Conservation (phyloP, 2,113 vertebrate genomes). For the Piprites chloris region DNA sequence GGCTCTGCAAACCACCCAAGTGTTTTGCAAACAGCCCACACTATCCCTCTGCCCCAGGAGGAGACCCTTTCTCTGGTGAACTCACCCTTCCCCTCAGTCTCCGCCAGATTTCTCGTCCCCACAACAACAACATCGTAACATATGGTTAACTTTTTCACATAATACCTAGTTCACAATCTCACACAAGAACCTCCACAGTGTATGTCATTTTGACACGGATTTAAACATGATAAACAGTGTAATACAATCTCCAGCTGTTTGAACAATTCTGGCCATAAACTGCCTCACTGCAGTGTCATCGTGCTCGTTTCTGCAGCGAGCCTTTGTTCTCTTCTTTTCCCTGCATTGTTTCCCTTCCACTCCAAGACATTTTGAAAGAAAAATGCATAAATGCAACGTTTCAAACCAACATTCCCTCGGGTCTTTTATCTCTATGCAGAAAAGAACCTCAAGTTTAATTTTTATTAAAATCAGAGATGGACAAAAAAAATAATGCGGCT, state of each 20-base stretch:
- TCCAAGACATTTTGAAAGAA: background rate
- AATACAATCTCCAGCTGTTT: slow-evolving; percentile 62
- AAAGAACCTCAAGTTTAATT: background rate
- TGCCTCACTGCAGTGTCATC: slow-evolving; percentile 42
- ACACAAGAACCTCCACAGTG: slow-evolving; percentile 29
- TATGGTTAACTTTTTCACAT: slow-evolving; percentile 32
- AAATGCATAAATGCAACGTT: background rate
- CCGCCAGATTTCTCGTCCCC: slow-evolving; percentile 34
- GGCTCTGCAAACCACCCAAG: slow-evolving; percentile 1
- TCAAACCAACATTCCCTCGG: background rate
- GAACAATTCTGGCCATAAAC: slow-evolving; percentile 46
- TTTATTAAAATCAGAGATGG: background rate
- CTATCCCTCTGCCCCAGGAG: background rate
- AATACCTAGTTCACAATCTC: slow-evolving; percentile 44
- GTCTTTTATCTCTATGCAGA: background rate
- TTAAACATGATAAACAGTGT: slow-evolving; percentile 64
- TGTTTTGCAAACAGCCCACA: background rate
- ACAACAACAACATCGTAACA: slow-evolving; percentile 32
- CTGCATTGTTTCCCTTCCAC: background rate
- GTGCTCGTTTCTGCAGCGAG: background rate
- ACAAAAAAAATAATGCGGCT: background rate
- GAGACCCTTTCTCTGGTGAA: background rate
- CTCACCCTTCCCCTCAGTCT: background rate
- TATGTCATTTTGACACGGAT: slow-evolving; percentile 49
- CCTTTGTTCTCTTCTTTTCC: slow-evolving; percentile 25